Base-by-base conservation (phyloP, 2,888 invertebrate genomes). In the Phyllotreta cruciferae region DNA sequence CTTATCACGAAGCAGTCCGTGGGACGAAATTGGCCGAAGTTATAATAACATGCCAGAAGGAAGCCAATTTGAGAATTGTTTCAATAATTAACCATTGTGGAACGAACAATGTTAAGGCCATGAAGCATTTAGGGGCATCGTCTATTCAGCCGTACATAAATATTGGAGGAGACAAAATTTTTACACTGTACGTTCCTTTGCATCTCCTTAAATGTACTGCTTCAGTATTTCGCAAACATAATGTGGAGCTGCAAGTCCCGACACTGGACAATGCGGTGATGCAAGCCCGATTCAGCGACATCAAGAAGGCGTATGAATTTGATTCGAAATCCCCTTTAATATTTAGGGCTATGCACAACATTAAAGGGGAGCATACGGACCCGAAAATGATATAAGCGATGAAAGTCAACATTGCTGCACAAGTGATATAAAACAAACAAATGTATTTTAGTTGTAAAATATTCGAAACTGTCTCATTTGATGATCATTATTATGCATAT, bases 371-470 rank as follows among this genome's bases (percentile, higher is more conserved):
- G 7, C 66, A 73, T 57, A 35, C 72, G 47, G 49, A 49, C 1
- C 72, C 70, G 35, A 62, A 65, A 14, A 62, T 70, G 60, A 45
- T 63, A 54, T 69, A 44, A 61, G 60, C 71, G 2, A 74, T 73
- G 71, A 73, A 73, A 57, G 69, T 71, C 2, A 66, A 60, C 39
- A 50, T 73, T 47, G 71, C 71, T 39, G 72, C 67, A 1, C 60
- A 62, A 53, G 45, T 67, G 4, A 13, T 67, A n/a, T n/a, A n/a
- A n/a, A n/a, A n/a, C n/a, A 35, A 67, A 55, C 24, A 37, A 55
- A 13, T 60, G 1, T 66, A 50, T 64, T 56, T 66, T n/a, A n/a
- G n/a, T n/a, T n/a, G n/a, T n/a, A n/a, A n/a, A n/a, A 11, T 68
- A 68, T 37, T 57, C 62, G 8, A 34, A 66, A 13, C 39, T 62